Conservation (phyloP, 2,888 invertebrate genomes). For the Eupithecia pulchellata region DNA sequence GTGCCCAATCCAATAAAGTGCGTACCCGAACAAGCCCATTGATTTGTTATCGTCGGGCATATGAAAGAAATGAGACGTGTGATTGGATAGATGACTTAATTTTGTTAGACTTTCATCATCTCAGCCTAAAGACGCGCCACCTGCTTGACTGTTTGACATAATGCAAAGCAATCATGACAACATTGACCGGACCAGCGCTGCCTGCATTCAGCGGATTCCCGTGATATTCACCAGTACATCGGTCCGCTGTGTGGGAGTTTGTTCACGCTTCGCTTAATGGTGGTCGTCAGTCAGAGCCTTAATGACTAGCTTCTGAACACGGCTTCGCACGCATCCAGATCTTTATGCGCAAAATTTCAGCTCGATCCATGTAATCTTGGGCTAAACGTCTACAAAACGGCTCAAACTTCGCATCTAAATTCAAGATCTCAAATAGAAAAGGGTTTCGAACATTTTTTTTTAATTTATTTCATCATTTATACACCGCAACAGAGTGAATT, state of each 20-base stretch:
- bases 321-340: too few species aligned
- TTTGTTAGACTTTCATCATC: neutral
- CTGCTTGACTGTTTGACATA: neutral
- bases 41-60: conserved; percentile 36
- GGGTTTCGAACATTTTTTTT: too few species aligned
- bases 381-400: too few species aligned
- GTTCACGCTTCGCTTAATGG: neutral
- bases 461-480: too few species aligned
- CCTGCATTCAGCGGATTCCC: neutral
- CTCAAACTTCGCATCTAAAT: too few species aligned
- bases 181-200: neutral
- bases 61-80: conserved; percentile 30
- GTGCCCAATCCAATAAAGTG: conserved; percentile 37
- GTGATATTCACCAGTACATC: neutral
- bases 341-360: too few species aligned
- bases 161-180: too few species aligned
- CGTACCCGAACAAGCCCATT: conserved; percentile 21
- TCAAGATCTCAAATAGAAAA: too few species aligned
- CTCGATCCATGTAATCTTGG: too few species aligned
- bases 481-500: too few species aligned
- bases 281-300: neutral
- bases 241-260: neutral
- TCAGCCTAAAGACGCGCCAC: neutral
- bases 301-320: too few species aligned
- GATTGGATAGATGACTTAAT: conserved; percentile 13